A percentile compares a stretch with the other conserved stretches of the same genome.
These are phyloP conservation scores for Pteromalus puparum DNA, from an alignment of 1,140 invertebrate genomes.

Conservation along the genomic window DNA sequence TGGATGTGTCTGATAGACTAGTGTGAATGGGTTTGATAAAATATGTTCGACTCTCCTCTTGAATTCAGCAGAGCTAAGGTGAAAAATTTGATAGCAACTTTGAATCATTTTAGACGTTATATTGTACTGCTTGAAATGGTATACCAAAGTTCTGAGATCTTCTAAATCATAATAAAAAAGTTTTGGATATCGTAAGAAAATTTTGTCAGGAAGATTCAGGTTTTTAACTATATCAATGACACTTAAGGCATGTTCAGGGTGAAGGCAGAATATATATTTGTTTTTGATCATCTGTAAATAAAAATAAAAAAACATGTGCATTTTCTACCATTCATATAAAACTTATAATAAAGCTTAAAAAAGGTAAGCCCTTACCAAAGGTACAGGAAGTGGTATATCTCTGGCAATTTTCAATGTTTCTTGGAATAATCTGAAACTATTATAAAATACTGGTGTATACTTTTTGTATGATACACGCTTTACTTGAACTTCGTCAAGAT, in stretches of 20 bases:
- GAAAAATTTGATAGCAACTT: slow-evolving; percentile 72
- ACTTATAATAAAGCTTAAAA: background rate
- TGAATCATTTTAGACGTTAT: slow-evolving; percentile 70
- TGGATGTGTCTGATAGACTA: slow-evolving; percentile 73
- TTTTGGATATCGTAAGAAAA: slow-evolving; percentile 66
- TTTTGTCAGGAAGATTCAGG: slow-evolving; percentile 61
- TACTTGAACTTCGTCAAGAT: slow-evolving; percentile 66
- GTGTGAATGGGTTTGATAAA: slow-evolving; percentile 72
- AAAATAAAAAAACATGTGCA: background rate
- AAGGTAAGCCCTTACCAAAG: slow-evolving; percentile 57
- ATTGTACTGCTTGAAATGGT: slow-evolving; percentile 71
- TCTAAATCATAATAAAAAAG: slow-evolving; percentile 70
- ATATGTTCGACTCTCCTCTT: slow-evolving; percentile 72
- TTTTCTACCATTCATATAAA: background rate
- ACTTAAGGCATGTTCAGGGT: slow-evolving; percentile 72
- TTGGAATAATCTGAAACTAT: slow-evolving; percentile 72
- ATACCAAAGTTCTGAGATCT: slow-evolving; percentile 70
- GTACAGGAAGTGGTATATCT: slow-evolving; percentile 70
- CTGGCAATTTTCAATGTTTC: slow-evolving; percentile 72
- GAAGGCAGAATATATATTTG: slow-evolving; percentile 58
- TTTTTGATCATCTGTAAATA: slow-evolving; percentile 53
- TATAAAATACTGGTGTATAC: slow-evolving; percentile 62
- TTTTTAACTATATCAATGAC: slow-evolving; percentile 70
- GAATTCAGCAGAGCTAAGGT: slow-evolving; percentile 70
- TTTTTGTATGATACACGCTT: slow-evolving; percentile 71